Evolutionary conservation across 2,888 invertebrate genomes (phyloP).

Genomic region (Drosophila eohydei): DNA sequence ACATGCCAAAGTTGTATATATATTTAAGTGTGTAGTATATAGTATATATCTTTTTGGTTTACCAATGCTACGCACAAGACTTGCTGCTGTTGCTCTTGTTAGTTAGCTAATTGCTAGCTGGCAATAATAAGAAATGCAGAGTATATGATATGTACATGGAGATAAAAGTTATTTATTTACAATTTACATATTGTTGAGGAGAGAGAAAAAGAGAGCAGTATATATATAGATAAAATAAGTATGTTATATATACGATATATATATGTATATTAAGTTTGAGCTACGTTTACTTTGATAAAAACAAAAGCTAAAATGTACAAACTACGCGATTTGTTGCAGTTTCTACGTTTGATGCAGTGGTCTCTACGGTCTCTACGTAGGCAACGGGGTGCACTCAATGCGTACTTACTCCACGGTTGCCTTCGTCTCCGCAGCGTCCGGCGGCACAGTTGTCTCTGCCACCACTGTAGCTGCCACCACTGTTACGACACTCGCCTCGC

Average conservation of each 20-base stretch:
- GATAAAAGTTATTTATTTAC: conserved; percentile 68
- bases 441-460: conserved; percentile 13
- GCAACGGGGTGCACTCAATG: conserved; percentile 55
- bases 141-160: conserved; percentile 69
- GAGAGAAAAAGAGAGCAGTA: conserved; percentile 55
- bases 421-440: conserved; percentile 1
- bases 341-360: conserved; percentile 54
- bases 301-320: conserved; percentile 50
- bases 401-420: conserved; percentile 69
- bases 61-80: conserved; percentile 72
- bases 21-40: conserved; percentile 1
- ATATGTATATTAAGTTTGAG: conserved; percentile 26
- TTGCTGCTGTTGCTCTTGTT: conserved; percentile 68
- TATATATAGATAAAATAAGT: conserved; percentile 38
- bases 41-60: conserved; percentile 28
- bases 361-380: conserved; percentile 53
- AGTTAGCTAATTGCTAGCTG: conserved; percentile 44
- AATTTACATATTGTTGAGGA: conserved; percentile 62
- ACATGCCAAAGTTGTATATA: conserved; percentile 3
- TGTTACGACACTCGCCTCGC: conserved; percentile 17
- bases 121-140: conserved; percentile 66
- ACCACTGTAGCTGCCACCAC: conserved; percentile 22
- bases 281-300: conserved; percentile 40
- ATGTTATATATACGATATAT: conserved; percentile 23
- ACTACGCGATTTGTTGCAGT: conserved; percentile 42